Base-by-base conservation (phyloP, 2,113 vertebrate species). In the Empidonax alnorum region DNA sequence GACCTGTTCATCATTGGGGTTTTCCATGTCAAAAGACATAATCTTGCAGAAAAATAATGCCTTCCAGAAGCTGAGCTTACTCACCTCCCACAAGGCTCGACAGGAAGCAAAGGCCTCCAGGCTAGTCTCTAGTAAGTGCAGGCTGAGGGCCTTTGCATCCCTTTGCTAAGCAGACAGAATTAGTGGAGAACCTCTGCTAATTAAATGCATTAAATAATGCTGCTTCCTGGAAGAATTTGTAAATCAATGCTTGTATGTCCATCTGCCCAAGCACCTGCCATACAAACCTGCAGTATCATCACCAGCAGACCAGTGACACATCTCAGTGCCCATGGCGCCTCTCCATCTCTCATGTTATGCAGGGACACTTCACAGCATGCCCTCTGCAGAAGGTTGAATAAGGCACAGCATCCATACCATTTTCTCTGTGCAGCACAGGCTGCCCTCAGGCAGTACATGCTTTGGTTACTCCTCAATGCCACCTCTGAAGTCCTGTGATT, bases 321-420 rank as follows among this genome's bases (percentile, higher is more conserved):
- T 9, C 65, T 35, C 33, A 22, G 61, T 62, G 50, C n/a, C 55
- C 27, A 5, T 27, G 52, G 39, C 78, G 59, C 52, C 23, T 82
- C 9, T 0, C 33, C 4, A 1, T 6, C 58, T 59, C 67, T 39
- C 7, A 6, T 37, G 41, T 19, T 35, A 5, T 8, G n/a, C 5
- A 74, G n/a, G 69, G 55, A 55, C 18, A 23, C 10, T 3, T 65
- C 41, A 20, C 50, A 46, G 31, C 12, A 2, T 25, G 30, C 13
- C 11, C 28, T 71, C 44, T 81, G 85, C 73, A 39, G 50, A 62
- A 46, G 33, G 21, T 4, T 49, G 46, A 66, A 7, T 30, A 67
- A 79, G 37, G 24, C 49, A 66, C 58, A 65, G 58, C 16, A 20
- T 11, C 63, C 14, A 24, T 12, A 24, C 10, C 2, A 2, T 6